These are phyloP conservation scores for Tribolium freemani DNA, from an alignment of 2,888 invertebrate genomes.

Conservation along the genomic window DNA sequence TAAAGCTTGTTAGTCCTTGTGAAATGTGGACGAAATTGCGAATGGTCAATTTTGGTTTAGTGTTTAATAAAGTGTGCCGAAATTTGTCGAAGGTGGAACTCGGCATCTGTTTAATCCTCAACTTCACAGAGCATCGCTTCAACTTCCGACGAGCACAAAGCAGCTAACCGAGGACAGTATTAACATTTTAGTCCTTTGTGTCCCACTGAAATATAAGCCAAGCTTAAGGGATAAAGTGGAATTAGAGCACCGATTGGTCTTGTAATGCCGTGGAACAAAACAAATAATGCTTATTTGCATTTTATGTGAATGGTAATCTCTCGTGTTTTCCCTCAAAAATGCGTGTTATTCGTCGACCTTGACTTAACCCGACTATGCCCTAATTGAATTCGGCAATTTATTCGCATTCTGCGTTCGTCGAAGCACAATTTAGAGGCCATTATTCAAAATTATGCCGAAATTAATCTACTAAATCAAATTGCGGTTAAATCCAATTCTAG, in stretches of 20 bases:
- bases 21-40: no score
- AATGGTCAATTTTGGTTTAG: neutral
- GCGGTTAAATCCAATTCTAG: conserved; percentile 59
- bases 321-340: conserved; percentile 8
- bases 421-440: conserved; percentile 53
- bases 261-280: conserved; percentile 54
- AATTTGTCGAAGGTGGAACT: conserved; percentile 26
- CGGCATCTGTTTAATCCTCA: conserved; percentile 47
- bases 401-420: conserved; percentile 46
- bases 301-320: conserved; percentile 48
- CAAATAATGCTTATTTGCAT: conserved; percentile 58
- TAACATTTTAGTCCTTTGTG: conserved; percentile 62
- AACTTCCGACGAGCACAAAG: conserved; percentile 54
- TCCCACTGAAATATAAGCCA: conserved; percentile 60
- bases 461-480: conserved; percentile 63
- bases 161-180: conserved; percentile 57
- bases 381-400: conserved; percentile 38
- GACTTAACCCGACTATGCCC: conserved; percentile 1
- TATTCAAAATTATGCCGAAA: conserved; percentile 63
- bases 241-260: conserved; percentile 61
- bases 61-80: conserved; percentile 18
- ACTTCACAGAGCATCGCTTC: conserved; percentile 52
- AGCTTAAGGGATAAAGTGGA: conserved; percentile 59
- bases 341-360: neutral
- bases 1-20: no score